Conservation (phyloP, 2,113 vertebrate genomes). For the Semicossyphus pulcher region DNA sequence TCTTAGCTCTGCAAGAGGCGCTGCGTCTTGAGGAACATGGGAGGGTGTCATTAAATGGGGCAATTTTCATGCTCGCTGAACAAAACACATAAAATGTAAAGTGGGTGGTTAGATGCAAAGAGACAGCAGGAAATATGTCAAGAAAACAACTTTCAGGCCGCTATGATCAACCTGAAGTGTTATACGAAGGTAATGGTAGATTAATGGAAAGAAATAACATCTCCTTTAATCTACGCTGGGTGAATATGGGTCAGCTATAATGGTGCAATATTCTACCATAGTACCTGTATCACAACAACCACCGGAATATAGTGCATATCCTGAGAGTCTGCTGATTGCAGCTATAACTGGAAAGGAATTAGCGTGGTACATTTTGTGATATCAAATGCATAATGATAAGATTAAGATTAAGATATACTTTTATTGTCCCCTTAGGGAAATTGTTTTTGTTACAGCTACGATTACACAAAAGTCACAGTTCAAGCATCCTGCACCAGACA, state of each 20-base stretch:
- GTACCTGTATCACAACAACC: neutral
- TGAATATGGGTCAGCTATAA: neutral
- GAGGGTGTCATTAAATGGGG: slow-evolving; percentile 70
- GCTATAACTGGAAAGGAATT: neutral
- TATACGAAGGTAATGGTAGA: neutral
- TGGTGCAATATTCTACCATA: neutral
- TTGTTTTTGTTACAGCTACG: too few relatives aligned
- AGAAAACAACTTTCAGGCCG: slow-evolving; percentile 43
- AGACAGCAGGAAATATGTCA: slow-evolving; percentile 69
- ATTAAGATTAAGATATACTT: too few relatives aligned
- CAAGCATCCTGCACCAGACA: too few relatives aligned
- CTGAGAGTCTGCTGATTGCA: neutral
- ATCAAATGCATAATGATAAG: neutral
- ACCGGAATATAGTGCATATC: neutral
- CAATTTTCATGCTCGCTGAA: slow-evolving; percentile 79
- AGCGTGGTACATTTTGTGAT: neutral
- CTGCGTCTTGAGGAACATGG: slow-evolving; percentile 48
- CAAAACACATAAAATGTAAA: slow-evolving; percentile 70
- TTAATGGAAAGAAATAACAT: neutral
- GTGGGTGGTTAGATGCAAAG: slow-evolving; percentile 48
- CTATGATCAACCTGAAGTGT: slow-evolving; percentile 1
- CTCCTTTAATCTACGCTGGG: neutral
- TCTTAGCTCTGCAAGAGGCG: slow-evolving; percentile 13
- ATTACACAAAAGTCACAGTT: too few relatives aligned
- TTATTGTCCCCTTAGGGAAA: too few relatives aligned